Evolutionary conservation across 1,140 invertebrate genomes (phyloP).

Genomic region (Drosophila sp.): DNA sequence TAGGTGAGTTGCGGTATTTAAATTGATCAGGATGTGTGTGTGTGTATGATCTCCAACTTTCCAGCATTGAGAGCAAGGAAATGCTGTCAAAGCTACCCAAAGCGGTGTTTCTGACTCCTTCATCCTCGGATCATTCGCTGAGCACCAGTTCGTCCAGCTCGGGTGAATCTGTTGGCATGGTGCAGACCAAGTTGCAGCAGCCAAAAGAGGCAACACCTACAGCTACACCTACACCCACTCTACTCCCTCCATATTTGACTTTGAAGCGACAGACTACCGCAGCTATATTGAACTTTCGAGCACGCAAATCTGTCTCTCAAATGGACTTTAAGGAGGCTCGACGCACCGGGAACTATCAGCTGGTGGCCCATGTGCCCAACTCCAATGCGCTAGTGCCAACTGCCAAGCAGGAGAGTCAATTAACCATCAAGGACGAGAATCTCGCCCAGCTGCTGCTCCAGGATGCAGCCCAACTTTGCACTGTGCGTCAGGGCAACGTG

Average conservation of each 20-base stretch:
- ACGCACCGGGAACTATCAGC: constrained; percentile 61
- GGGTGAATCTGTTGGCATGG: neutral
- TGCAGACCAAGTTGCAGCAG: constrained; percentile 16
- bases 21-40: neutral
- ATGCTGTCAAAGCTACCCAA: constrained; percentile 31
- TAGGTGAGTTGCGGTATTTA: constrained; percentile 30
- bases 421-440: constrained; percentile 31
- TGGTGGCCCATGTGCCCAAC: constrained; percentile 55
- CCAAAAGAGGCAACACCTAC: neutral
- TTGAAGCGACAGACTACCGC: constrained; percentile 65
- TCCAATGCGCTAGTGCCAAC: constrained; percentile 9
- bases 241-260: constrained; percentile 46
- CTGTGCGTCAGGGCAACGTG: constrained; percentile 24
- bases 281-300: constrained; percentile 59
- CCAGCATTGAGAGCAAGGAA: constrained; percentile 32
- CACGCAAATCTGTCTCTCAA: constrained; percentile 74
- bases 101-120: constrained; percentile 52
- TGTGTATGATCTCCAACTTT: neutral
- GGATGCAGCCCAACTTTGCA: constrained; percentile 44
- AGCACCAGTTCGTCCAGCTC: constrained; percentile 33
- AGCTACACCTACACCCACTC: neutral
- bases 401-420: neutral
- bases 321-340: constrained; percentile 77
- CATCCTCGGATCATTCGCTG: constrained; percentile 63
- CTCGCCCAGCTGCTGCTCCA: constrained; percentile 42